These are phyloP conservation scores for Chloropsis hardwickii DNA, from an alignment of 2,113 vertebrate genomes.

Conservation along the genomic window DNA sequence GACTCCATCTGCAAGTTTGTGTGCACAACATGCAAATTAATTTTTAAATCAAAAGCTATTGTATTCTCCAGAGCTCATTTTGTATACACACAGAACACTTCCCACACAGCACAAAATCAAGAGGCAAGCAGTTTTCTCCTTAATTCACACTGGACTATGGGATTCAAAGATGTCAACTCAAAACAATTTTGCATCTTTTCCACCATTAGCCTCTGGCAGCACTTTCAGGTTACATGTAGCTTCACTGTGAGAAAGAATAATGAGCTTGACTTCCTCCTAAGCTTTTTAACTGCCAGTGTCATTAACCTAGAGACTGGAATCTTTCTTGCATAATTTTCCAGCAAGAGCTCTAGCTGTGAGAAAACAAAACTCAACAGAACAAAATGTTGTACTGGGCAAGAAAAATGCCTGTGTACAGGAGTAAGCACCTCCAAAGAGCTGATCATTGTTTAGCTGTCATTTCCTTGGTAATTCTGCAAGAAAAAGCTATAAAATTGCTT, in stretches of 20 bases:
- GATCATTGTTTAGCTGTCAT: not conserved
- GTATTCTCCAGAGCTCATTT: not conserved
- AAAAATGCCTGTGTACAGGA: not conserved
- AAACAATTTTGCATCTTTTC: not conserved
- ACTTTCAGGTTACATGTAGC: not conserved
- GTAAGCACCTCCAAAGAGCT: not conserved
- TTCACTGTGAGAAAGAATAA: not conserved
- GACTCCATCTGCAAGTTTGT: constrained; percentile 24
- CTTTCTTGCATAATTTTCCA: not conserved
- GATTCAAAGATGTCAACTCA: not conserved
- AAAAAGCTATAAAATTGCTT: not conserved
- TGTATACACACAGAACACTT: not conserved
- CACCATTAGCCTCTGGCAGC: not conserved
- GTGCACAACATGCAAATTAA: not conserved
- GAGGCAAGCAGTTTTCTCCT: not conserved
- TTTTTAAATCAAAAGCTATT: constrained; percentile 19
- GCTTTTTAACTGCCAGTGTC: not conserved
- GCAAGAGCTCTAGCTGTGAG: not conserved
- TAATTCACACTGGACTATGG: not conserved
- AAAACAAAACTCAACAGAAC: not conserved
- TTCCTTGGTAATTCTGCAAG: not conserved
- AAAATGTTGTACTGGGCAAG: not conserved
- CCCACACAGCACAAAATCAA: constrained; percentile 19
- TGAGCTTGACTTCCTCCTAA: not conserved
- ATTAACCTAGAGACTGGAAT: not conserved